phyloP scores from a whole-genome alignment of 2,888 invertebrate genomes.

The Temnothorax rugatulus region DNA sequence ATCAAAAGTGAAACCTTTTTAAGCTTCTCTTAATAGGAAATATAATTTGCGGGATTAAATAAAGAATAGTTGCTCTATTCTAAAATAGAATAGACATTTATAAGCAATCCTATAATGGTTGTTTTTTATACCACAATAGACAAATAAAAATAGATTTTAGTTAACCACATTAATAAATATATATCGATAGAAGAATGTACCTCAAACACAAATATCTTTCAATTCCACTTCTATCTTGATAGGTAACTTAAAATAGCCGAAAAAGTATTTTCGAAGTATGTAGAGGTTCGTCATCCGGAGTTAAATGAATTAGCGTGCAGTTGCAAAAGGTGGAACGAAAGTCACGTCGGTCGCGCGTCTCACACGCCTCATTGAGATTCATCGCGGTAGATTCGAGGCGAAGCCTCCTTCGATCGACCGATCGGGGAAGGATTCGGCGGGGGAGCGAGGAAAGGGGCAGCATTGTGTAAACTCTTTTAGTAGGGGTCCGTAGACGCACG shows the following conservation, averaged over 20 bases:
- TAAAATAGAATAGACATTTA: not conserved
- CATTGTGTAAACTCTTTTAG: constrained; percentile 46
- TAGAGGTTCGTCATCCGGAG: not conserved
- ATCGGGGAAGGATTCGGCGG: not conserved
- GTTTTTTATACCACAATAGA: not conserved
- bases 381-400: constrained; percentile 22
- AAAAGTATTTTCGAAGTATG: not conserved
- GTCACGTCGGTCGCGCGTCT: constrained; percentile 7
- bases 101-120: not conserved
- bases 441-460: not conserved
- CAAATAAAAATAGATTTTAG: not conserved
- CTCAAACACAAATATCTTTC: not conserved
- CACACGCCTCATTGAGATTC: constrained; percentile 47
- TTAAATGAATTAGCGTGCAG: constrained; percentile 30
- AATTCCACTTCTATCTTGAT: not conserved
- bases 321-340: constrained; percentile 23
- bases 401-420: constrained; percentile 36
- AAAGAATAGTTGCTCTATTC: not conserved
- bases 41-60: not conserved
- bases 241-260: not conserved
- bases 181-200: not conserved
- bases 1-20: not conserved
- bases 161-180: not conserved
- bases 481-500: constrained; percentile 44
- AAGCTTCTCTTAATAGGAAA: not conserved